Percentiles rank a stretch among this genome's conserved stretches.
phyloP scores from a whole-genome alignment of 2,888 invertebrate genomes.

The Philonicus albiceps region DNA sequence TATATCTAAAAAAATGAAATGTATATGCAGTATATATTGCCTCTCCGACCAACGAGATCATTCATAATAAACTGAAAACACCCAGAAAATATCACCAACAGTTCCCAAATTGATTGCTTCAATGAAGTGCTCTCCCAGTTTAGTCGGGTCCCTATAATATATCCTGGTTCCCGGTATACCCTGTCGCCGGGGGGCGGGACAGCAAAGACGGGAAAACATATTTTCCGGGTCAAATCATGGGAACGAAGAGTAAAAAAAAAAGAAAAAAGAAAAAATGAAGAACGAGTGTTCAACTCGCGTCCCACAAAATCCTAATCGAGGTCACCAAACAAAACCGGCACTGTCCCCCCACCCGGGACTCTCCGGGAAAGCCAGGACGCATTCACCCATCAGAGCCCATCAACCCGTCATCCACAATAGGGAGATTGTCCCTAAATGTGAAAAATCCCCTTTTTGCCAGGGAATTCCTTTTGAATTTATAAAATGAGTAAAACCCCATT shows the following conservation, averaged over 20 bases:
- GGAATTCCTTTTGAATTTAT: slow-evolving; percentile 23
- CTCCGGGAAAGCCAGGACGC: background rate
- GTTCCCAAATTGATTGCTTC: background rate
- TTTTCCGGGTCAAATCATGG: background rate
- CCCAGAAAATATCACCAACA: background rate
- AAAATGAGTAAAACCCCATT: slow-evolving; percentile 14
- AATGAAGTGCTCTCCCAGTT: background rate
- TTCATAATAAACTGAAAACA: background rate
- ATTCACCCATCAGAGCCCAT: background rate
- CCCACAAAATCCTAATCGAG: background rate
- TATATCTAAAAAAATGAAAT: background rate
- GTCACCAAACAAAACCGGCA: background rate
- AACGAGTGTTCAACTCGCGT: background rate
- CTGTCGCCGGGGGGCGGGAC: background rate
- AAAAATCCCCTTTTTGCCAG: background rate
- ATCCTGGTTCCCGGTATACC: background rate
- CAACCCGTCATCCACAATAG: background rate
- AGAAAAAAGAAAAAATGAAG: background rate
- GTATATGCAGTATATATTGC: no score
- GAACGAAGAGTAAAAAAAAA: background rate
- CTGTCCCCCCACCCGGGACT: background rate
- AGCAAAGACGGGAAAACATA: background rate
- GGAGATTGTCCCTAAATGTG: slow-evolving; percentile 4
- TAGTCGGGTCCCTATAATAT: background rate
- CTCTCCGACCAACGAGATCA: background rate